phyloP scores from a whole-genome alignment of 2,113 vertebrate genomes.

The Bos javanicus region DNA sequence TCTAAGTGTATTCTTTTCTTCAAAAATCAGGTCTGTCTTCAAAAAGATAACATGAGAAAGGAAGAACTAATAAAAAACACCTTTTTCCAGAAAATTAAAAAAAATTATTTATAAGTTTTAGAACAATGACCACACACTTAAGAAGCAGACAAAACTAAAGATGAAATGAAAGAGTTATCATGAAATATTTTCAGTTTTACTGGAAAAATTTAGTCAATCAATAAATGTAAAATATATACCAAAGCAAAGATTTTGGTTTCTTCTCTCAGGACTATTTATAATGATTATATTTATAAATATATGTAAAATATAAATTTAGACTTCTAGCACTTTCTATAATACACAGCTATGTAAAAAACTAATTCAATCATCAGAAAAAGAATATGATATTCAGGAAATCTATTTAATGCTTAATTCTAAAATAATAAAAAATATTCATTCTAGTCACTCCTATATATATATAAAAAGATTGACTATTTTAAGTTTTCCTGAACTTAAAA shows the following conservation, averaged over 20 bases:
- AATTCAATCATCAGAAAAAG: background rate
- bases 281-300: background rate
- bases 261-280: constrained; percentile 49
- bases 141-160: background rate
- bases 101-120: background rate
- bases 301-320: background rate
- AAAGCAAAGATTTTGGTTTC: constrained; percentile 8
- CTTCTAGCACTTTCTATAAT: background rate
- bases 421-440: background rate
- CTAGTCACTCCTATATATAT: background rate
- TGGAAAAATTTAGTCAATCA: constrained; percentile 42
- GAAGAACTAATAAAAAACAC: background rate
- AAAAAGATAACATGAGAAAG: constrained; percentile 51
- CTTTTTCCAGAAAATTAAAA: background rate
- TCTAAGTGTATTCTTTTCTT: constrained; percentile 66
- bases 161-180: background rate
- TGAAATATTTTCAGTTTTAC: constrained; percentile 59
- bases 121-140: background rate
- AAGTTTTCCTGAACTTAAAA: background rate
- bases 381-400: background rate
- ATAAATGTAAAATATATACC: background rate
- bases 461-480: background rate
- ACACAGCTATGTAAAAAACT: background rate
- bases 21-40: constrained; percentile 66
- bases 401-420: background rate